phyloP scores from a whole-genome alignment of 2,113 vertebrate species.

The Xerus inauris region DNA sequence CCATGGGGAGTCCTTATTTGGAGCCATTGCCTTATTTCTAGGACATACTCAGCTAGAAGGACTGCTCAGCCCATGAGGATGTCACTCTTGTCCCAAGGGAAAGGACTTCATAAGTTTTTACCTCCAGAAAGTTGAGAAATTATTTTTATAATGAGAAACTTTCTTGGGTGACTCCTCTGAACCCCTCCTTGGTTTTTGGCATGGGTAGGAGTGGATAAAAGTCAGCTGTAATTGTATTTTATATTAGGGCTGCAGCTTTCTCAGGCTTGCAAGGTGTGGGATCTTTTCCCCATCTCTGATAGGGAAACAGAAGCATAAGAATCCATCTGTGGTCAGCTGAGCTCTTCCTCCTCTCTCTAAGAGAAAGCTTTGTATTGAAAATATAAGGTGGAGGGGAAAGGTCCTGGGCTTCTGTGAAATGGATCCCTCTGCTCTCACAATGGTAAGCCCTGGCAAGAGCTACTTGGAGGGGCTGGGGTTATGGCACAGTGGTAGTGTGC shows the following conservation, averaged over 20 bases:
- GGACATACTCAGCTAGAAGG: slow-evolving; percentile 73
- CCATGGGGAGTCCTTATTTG: slow-evolving; percentile 84
- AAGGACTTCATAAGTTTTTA: slow-evolving; percentile 31
- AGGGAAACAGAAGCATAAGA: neutral
- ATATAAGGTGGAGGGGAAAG: neutral
- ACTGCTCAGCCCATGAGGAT: slow-evolving; percentile 61
- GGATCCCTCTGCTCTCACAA: neutral
- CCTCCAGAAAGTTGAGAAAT: neutral
- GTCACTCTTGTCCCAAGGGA: slow-evolving; percentile 59
- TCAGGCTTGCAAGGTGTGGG: neutral
- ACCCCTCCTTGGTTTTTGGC: neutral
- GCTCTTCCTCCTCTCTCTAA: neutral
- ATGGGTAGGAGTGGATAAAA: neutral
- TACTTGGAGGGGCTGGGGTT: too few relatives aligned
- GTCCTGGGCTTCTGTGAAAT: neutral
- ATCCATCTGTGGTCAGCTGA: neutral
- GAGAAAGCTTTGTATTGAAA: neutral
- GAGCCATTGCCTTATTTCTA: slow-evolving; percentile 63
- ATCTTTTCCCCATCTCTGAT: neutral
- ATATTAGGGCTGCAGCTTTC: neutral
- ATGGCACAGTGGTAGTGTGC: too few relatives aligned
- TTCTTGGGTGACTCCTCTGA: neutral
- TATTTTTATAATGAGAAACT: neutral
- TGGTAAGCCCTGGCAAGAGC: neutral
- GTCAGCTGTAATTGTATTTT: neutral